Base-by-base conservation (phyloP, 2,888 invertebrate genomes). In the Zaprionus lineosus region DNA sequence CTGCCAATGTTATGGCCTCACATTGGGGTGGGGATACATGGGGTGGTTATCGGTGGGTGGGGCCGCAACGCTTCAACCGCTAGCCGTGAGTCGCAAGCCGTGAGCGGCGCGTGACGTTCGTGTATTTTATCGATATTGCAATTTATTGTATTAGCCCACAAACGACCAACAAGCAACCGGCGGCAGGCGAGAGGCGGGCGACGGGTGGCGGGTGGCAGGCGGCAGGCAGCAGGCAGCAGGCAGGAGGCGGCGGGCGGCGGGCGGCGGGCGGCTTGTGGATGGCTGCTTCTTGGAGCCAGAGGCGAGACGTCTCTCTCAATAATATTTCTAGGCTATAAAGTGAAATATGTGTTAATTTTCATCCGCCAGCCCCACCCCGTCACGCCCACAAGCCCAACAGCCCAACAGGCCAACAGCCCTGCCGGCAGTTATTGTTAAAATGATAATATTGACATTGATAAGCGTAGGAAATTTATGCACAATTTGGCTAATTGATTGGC, bases 51-150 rank as follows among this genome's bases (percentile, higher is more conserved):
- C n/a, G n/a, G 18, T 15, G 1, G 16, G 19, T 6, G 31, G 24
- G 26, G 50, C n/a, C n/a, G n/a, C n/a, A n/a, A n/a, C n/a, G n/a
- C n/a, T n/a, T n/a, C n/a, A n/a, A n/a, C n/a, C n/a, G n/a, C n/a
- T n/a, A n/a, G 41, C 28, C n/a, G 14, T 39, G 18, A 53, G 28
- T 59, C 75, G 83, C 74, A 72, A 65, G 66, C 55, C 67, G 84
- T 81, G 77, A 72, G 77, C 58, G 46, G 58, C 51, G 82, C 57
- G 74, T 84, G 78, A 78, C 67, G 56, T 65, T 78, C 67, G 81
- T 84, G 84, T 83, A 83, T 82, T 85, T 82, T 84, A 82, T 82
- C 81, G 86, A 82, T 82, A 82, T 81, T 82, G 81, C 86, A 82
- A 85, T 85, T 82, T 82, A 86, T 81, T 81, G 73, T 70, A 73